Conservation (phyloP, 1,140 invertebrate species). For the Micrasema minimum region DNA sequence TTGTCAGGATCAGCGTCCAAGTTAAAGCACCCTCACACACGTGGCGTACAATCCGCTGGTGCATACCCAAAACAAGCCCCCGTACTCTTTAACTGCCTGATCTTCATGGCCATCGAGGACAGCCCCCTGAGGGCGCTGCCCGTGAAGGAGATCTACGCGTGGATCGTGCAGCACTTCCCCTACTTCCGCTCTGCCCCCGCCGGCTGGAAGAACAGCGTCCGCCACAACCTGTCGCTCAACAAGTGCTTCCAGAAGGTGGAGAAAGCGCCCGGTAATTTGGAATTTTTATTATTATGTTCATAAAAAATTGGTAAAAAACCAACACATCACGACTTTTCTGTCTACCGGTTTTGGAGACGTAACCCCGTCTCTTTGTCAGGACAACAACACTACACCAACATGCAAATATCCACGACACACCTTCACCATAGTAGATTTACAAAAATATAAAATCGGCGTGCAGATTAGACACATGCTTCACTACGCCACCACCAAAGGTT, state of each 20-base stretch:
- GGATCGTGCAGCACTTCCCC: constrained; percentile 96
- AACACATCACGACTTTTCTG: too few relatives aligned
- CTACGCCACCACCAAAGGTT: too few relatives aligned
- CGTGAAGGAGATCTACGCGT: constrained; percentile 97
- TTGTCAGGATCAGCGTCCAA: constrained; percentile 56
- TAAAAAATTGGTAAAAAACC: too few relatives aligned
- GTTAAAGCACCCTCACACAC: constrained; percentile 77
- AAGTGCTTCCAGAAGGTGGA: constrained; percentile 98
- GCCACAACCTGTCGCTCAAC: constrained; percentile 95
- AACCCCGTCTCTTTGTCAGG: too few relatives aligned
- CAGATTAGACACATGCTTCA: too few relatives aligned
- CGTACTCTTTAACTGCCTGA: constrained; percentile 96
- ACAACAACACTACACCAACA: too few relatives aligned
- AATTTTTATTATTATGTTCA: neutral
- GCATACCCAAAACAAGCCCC: constrained; percentile 89
- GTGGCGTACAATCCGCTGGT: constrained; percentile 81
- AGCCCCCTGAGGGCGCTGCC: constrained; percentile 88
- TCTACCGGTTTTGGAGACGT: too few relatives aligned
- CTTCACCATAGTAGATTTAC: too few relatives aligned
- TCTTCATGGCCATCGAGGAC: constrained; percentile 97
- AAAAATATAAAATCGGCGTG: too few relatives aligned
- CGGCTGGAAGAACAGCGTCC: constrained; percentile 97
- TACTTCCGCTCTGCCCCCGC: constrained; percentile 96
- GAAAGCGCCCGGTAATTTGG: constrained; percentile 82
- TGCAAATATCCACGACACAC: too few relatives aligned